Evolutionary conservation across 2,888 invertebrate species (phyloP).

Genomic region (Heliconius aoede): DNA sequence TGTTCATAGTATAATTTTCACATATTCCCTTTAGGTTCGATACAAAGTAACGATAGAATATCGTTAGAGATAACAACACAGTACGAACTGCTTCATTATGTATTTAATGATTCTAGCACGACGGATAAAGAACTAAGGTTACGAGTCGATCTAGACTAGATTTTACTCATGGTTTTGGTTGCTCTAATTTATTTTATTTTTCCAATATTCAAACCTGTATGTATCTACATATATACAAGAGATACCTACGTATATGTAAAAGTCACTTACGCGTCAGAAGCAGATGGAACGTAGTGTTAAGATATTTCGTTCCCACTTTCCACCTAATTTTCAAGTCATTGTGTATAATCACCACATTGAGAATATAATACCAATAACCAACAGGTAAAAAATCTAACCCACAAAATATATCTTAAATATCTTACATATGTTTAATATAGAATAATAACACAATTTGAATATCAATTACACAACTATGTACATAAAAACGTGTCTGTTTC

Average conservation of each 20-base stretch:
- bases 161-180: neutral
- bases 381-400: neutral
- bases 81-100: conserved; percentile 26
- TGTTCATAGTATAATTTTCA: conserved; percentile 11
- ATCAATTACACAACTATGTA: conserved; percentile 7
- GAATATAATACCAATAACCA: no score
- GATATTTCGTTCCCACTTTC: neutral
- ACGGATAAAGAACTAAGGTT: conserved; percentile 14
- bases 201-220: neutral
- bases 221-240: no score
- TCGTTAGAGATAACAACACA: conserved; percentile 32
- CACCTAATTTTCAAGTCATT: neutral
- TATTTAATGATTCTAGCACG: conserved; percentile 34
- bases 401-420: no score
- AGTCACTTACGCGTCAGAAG: no score
- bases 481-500: conserved; percentile 9
- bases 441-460: neutral
- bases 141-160: conserved; percentile 1
- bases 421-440: neutral
- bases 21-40: conserved; percentile 9
- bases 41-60: conserved; percentile 23
- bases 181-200: neutral
- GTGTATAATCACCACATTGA: no score
- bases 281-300: no score
- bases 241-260: no score